A percentile compares a stretch with the other conserved stretches of the same genome.
Evolutionary conservation across 2,113 vertebrate genomes (phyloP).

Genomic region (Cyanoramphus novaezelandiae): DNA sequence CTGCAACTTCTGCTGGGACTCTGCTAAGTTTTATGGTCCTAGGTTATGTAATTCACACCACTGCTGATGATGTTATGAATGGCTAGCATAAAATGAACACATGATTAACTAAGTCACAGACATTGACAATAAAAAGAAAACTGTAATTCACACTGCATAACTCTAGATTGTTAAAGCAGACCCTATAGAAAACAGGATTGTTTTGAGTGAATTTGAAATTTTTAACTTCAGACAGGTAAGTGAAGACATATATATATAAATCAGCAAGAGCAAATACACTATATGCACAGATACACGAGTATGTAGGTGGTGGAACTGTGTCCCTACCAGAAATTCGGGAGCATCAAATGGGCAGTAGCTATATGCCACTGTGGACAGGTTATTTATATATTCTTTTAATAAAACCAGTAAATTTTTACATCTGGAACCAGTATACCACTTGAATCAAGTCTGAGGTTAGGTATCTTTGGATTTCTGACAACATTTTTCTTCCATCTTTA

Average conservation of each 20-base stretch:
- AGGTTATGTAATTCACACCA: slow-evolving; percentile 61
- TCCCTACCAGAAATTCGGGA: neutral
- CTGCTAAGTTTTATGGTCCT: slow-evolving; percentile 5
- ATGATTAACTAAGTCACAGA: slow-evolving; percentile 22
- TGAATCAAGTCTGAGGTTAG: neutral
- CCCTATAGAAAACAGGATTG: neutral
- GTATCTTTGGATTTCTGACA: neutral
- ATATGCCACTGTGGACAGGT: neutral
- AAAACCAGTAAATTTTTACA: neutral
- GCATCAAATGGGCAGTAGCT: neutral
- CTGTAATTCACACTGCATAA: neutral
- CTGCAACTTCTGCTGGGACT: neutral
- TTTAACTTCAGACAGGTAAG: neutral
- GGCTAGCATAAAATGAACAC: slow-evolving; percentile 50
- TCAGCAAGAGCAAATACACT: neutral
- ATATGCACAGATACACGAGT: neutral
- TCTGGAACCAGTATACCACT: neutral
- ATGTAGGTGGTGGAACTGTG: neutral
- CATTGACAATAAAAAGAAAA: slow-evolving; percentile 61
- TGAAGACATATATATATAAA: neutral
- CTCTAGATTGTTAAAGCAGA: slow-evolving; percentile 18
- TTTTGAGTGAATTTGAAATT: neutral
- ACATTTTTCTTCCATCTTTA: neutral
- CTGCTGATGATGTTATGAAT: slow-evolving; percentile 1
- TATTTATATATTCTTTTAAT: neutral